Evolutionary conservation across 2,797 vertebrate genomes (phyloP).

Genomic region (Psittacula derbiana): DNA sequence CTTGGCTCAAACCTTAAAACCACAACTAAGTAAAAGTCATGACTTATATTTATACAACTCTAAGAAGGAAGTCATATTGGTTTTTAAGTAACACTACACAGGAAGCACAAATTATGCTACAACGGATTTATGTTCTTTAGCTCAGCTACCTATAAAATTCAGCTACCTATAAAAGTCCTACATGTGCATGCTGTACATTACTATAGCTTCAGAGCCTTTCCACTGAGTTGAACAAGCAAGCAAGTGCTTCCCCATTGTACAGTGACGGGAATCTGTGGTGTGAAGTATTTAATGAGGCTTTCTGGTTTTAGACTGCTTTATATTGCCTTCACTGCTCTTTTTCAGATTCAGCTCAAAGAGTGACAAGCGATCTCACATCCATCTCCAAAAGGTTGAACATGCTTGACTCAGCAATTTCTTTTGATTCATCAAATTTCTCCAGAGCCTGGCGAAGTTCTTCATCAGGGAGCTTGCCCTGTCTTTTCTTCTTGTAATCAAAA

Average conservation of each 20-base stretch:
- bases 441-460: constrained; percentile 94
- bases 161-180: not conserved
- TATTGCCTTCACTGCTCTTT: not conserved
- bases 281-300: not conserved
- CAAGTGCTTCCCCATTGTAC: not conserved
- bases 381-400: constrained; percentile 99
- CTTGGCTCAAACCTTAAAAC: not conserved
- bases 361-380: constrained; percentile 82
- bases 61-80: not conserved
- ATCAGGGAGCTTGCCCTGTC: constrained; percentile 94
- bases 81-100: not conserved
- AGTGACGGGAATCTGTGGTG: not conserved
- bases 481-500: constrained; percentile 99
- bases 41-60: not conserved
- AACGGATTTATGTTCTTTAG: not conserved
- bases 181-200: not conserved
- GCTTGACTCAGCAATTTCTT: constrained; percentile 95
- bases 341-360: not conserved
- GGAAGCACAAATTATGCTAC: not conserved
- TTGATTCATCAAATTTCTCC: constrained; percentile 97
- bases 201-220: not conserved
- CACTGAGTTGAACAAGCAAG: not conserved
- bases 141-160: not conserved
- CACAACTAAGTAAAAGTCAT: not conserved
- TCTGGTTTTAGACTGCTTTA: not conserved